Evolutionary conservation across 2,113 vertebrate genomes (phyloP).

Genomic region (Pipra filicauda): DNA sequence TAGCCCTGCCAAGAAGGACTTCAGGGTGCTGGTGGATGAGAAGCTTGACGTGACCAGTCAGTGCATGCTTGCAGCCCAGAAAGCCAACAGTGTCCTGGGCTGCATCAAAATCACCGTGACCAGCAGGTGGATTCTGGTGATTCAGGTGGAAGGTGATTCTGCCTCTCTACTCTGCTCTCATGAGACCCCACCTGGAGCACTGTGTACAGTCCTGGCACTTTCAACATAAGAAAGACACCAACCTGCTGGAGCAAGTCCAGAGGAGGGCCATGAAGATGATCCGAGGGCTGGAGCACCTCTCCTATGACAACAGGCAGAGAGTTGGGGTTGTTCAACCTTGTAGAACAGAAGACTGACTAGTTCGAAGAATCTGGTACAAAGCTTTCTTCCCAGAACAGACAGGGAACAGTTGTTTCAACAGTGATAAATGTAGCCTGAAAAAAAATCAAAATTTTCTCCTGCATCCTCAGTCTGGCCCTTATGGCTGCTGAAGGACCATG

Average conservation of each 20-base stretch:
- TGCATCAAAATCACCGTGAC: neutral
- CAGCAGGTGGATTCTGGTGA: neutral
- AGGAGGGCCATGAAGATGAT: fast-evolving
- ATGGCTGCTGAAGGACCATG: neutral
- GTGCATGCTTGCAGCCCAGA: neutral
- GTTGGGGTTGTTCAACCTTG: neutral
- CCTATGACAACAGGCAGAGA: neutral
- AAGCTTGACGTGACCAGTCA: neutral
- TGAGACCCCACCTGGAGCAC: neutral
- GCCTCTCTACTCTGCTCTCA: neutral
- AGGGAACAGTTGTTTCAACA: neutral
- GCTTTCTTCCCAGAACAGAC: neutral
- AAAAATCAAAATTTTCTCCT: neutral
- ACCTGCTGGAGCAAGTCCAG: fast-evolving
- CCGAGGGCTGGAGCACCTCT: neutral
- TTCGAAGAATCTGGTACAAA: neutral
- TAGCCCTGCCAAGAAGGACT: fast-evolving
- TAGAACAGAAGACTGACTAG: neutral
- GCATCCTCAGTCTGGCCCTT: neutral
- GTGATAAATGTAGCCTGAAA: neutral
- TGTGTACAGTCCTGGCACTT: neutral
- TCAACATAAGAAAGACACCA: neutral
- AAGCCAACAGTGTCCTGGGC: neutral
- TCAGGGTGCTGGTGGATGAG: fast-evolving
- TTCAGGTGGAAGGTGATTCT: neutral